A percentile compares a stretch with the other conserved stretches of the same genome.
Evolutionary conservation across 92 coral and sea anemone species (phyloP).

Genomic region (Phymanthus crucifer): DNA sequence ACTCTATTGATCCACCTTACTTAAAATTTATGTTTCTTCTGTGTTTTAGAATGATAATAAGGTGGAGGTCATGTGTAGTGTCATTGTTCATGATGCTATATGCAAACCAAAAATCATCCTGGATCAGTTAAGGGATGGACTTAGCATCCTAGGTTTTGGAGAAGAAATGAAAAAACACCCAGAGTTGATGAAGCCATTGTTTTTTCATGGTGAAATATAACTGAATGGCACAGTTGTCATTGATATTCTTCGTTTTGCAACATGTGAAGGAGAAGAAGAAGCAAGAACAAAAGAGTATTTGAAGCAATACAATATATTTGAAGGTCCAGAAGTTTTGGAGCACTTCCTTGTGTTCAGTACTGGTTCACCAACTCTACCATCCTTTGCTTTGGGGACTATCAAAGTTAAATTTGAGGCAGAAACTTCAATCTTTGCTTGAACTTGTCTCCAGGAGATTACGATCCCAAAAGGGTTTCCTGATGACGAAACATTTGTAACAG

Average conservation of each 20-base stretch:
- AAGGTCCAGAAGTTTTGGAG: constrained; percentile 31
- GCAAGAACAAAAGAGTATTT: constrained; percentile 25
- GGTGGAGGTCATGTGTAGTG: constrained; percentile 34
- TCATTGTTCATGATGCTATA: constrained; percentile 40
- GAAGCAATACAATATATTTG: constrained; percentile 25
- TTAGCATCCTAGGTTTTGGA: constrained; percentile 48
- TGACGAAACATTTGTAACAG: constrained; percentile 36
- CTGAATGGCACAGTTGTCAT: constrained; percentile 38
- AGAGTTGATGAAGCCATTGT: constrained; percentile 50
- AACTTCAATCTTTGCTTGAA: constrained; percentile 67
- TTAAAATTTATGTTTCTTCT: too few species aligned
- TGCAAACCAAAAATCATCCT: constrained; percentile 36
- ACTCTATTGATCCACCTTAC: too few species aligned
- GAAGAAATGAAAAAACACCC: constrained; percentile 52
- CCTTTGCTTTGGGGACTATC: constrained; percentile 59
- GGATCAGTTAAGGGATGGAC: constrained; percentile 62
- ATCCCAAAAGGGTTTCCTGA: constrained; percentile 54
- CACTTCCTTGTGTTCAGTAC: constrained; percentile 50
- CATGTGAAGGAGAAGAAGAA: constrained; percentile 41
- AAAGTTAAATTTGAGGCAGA: constrained; percentile 51
- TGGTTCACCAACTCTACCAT: constrained; percentile 61
- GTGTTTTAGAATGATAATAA: constrained; percentile 50
- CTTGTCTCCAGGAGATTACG: constrained; percentile 52
- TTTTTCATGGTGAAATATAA: constrained; percentile 40
- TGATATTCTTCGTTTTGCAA: constrained; percentile 51